These are phyloP conservation scores for Platalea minor DNA, from an alignment of 2,797 vertebrate genomes.

Conservation along the genomic window DNA sequence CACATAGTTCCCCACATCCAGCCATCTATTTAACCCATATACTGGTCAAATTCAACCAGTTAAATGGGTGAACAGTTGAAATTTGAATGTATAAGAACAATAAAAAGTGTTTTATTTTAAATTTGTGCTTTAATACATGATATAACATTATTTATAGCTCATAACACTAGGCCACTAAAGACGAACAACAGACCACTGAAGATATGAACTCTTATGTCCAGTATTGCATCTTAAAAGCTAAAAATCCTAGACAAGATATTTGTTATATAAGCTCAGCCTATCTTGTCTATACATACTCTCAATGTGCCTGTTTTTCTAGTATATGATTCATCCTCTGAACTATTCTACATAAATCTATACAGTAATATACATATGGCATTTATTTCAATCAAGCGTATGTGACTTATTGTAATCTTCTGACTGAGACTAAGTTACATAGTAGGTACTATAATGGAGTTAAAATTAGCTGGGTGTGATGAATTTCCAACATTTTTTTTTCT, in stretches of 20 bases:
- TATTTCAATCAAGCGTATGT: not conserved
- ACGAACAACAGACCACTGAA: not conserved
- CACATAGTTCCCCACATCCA: not conserved
- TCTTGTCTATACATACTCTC: not conserved
- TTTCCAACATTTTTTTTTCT: not conserved
- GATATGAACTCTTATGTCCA: not conserved
- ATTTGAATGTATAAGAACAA: not conserved
- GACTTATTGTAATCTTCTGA: not conserved
- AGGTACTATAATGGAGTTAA: not conserved
- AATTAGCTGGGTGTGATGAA: not conserved
- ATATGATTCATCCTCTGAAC: not conserved
- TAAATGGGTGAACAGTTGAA: not conserved
- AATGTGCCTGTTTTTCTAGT: not conserved
- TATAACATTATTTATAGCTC: not conserved
- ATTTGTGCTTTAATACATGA: not conserved
- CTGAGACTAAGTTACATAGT: not conserved
- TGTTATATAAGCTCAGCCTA: not conserved
- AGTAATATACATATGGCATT: not conserved
- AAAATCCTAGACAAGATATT: not conserved
- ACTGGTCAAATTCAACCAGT: not conserved
- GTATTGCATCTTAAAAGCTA: not conserved
- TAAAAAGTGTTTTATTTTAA: not conserved
- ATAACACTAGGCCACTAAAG: not conserved
- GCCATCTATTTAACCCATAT: not conserved
- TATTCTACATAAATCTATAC: not conserved